A percentile compares a stretch with the other conserved stretches of the same genome.
phyloP scores from a whole-genome alignment of 2,888 invertebrate genomes.

The Lampropteryx suffumata region DNA sequence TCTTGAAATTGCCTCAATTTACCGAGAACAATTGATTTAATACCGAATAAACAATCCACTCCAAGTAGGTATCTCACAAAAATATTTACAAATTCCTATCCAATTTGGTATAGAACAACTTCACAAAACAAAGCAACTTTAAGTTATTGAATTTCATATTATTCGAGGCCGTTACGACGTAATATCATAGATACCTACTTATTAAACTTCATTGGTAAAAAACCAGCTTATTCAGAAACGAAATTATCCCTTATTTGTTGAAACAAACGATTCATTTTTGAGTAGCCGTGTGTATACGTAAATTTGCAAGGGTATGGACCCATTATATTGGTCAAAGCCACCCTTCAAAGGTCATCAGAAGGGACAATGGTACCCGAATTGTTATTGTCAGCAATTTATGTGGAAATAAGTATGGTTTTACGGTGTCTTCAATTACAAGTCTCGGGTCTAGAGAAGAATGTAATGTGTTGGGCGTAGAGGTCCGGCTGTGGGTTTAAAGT shows the following conservation, averaged over 20 bases:
- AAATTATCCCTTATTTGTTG: background rate
- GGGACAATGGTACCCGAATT: conserved; percentile 49
- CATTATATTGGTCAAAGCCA: conserved; percentile 36
- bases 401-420: conserved; percentile 54
- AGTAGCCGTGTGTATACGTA: background rate
- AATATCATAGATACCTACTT: conserved; percentile 16
- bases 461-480: background rate
- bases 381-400: conserved; percentile 58
- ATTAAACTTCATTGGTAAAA: conserved; percentile 10
- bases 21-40: too few species aligned
- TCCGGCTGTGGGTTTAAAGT: background rate
- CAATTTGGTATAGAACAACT: conserved; percentile 18
- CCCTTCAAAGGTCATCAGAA: conserved; percentile 47
- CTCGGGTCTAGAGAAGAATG: conserved; percentile 38
- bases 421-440: conserved; percentile 42
- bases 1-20: too few species aligned
- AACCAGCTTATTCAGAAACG: background rate
- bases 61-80: too few species aligned
- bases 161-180: conserved; percentile 19
- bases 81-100: conserved; percentile 2
- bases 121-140: conserved; percentile 9
- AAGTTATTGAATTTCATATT: conserved; percentile 25
- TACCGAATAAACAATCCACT: too few species aligned
- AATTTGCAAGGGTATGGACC: conserved; percentile 13
- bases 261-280: background rate